phyloP scores from a whole-genome alignment of 2,888 invertebrate genomes.

The Imbricaverruca yamaguchii region DNA sequence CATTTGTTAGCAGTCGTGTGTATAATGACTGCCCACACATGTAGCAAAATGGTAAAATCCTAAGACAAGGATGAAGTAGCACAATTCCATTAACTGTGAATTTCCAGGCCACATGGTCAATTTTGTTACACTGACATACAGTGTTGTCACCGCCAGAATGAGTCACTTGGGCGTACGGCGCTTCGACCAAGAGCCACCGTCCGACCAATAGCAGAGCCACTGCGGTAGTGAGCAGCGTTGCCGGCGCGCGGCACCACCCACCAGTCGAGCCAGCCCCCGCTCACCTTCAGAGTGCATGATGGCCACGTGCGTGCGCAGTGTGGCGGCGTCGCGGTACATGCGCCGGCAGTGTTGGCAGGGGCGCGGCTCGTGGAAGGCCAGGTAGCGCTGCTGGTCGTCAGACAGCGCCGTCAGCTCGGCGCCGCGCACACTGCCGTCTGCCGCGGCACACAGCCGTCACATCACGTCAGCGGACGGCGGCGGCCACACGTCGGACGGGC shows the following conservation, averaged over 20 bases:
- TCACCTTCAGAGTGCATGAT: slow-evolving; percentile 36
- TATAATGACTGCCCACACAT: too few species aligned
- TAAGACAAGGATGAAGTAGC: too few species aligned
- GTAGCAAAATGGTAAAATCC: too few species aligned
- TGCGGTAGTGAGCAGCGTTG: background rate
- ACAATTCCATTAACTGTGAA: too few species aligned
- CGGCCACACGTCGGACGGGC: background rate
- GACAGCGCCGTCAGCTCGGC: background rate
- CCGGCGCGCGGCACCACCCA: background rate
- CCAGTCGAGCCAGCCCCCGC: background rate
- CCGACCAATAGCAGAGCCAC: too few species aligned
- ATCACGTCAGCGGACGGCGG: background rate
- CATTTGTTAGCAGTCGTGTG: too few species aligned
- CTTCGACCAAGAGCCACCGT: too few species aligned
- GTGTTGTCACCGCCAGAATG: too few species aligned
- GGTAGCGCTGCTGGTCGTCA: slow-evolving; percentile 34
- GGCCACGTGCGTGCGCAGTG: slow-evolving; percentile 35
- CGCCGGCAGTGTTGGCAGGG: slow-evolving; percentile 33
- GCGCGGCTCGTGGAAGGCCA: slow-evolving; percentile 37
- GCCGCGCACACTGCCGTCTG: background rate
- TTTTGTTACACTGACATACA: too few species aligned
- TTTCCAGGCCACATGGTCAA: too few species aligned
- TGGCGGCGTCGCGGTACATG: slow-evolving; percentile 36
- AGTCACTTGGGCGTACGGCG: too few species aligned
- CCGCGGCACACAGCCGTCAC: background rate